phyloP scores from a whole-genome alignment of 2,113 vertebrate species.

The Phoxinus phoxinus region DNA sequence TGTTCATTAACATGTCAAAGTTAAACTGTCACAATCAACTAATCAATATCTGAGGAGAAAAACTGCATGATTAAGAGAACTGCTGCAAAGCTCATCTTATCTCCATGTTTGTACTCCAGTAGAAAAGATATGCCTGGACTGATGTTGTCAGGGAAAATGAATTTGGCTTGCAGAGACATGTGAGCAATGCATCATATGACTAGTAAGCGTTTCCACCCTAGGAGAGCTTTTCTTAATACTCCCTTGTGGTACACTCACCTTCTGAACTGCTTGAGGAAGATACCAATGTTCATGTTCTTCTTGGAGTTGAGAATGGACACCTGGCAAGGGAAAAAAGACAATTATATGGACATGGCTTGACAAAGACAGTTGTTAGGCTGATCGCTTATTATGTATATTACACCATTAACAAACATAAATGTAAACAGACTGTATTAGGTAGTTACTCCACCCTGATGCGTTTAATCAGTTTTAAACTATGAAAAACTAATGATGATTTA shows the following conservation, averaged over 20 bases:
- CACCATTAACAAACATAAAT: background rate
- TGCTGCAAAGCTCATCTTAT: slow-evolving; percentile 23
- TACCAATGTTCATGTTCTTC: slow-evolving; percentile 82
- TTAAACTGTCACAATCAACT: slow-evolving; percentile 1
- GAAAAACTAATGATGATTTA: background rate
- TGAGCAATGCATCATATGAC: slow-evolving; percentile 22
- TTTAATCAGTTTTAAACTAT: background rate
- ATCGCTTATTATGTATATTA: background rate
- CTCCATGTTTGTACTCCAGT: background rate
- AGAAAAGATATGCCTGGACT: background rate
- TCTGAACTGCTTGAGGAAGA: slow-evolving; percentile 85
- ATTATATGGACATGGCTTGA: background rate
- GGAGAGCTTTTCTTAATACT: background rate
- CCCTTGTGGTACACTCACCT: slow-evolving; percentile 70
- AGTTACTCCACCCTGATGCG: background rate
- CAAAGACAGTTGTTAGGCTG: background rate
- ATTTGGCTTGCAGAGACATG: slow-evolving; percentile 49
- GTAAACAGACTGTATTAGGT: background rate
- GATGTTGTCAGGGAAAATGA: slow-evolving; percentile 3
- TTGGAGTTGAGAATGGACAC: slow-evolving; percentile 78
- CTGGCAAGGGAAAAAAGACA: slow-evolving; percentile 60
- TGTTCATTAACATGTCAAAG: slow-evolving; percentile 11
- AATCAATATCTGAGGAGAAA: slow-evolving; percentile 10
- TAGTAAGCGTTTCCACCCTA: background rate
- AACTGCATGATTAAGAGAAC: slow-evolving; percentile 13